phyloP scores from a whole-genome alignment of 2,113 vertebrate genomes.

The Gorsachius goisagi region DNA sequence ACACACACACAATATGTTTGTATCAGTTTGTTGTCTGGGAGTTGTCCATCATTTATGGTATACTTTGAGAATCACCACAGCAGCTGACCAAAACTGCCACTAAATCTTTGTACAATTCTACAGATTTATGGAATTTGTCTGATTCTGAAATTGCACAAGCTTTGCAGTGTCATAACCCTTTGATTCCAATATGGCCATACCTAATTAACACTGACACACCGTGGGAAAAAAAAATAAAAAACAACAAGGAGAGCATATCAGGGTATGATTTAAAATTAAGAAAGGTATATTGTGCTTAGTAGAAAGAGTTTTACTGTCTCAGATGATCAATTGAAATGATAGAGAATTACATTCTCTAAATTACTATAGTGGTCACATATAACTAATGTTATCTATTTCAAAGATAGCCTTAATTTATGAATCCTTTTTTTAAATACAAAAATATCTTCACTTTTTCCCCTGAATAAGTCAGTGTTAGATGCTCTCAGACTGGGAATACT shows the following conservation, averaged over 20 bases:
- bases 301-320: background rate
- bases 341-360: background rate
- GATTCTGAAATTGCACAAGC: background rate
- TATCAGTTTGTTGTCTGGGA: background rate
- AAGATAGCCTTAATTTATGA: background rate
- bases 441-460: background rate
- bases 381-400: background rate
- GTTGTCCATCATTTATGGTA: background rate
- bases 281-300: background rate
- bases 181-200: background rate
- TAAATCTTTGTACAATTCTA: background rate
- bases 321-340: background rate
- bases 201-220: background rate
- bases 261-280: background rate
- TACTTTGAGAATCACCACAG: background rate
- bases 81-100: background rate
- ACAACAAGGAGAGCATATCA: background rate
- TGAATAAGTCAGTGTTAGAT: background rate
- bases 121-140: background rate
- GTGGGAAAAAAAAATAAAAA: background rate
- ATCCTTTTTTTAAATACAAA: background rate
- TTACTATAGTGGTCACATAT: background rate
- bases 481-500: slow-evolving; percentile 29
- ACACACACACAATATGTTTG: background rate
- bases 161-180: background rate